Base-by-base conservation (phyloP, 2,888 invertebrate species). In the Trachelus tabidus region DNA sequence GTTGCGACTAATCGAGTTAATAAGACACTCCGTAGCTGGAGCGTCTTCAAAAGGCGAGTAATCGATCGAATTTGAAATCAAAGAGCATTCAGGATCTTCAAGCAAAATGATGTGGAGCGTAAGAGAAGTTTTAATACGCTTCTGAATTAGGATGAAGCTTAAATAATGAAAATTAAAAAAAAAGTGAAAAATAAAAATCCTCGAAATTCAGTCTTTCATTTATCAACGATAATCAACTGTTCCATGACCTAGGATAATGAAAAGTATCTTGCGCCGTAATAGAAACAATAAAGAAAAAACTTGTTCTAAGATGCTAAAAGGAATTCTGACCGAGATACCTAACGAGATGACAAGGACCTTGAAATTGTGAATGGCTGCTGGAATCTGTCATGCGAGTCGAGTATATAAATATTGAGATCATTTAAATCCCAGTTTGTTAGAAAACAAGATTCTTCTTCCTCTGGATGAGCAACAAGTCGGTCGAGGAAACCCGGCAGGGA, bases 1-100 rank as follows among this genome's bases (percentile, higher is more conserved):
- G 78, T 77, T 74, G 37, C 69, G 73, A 34, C 76, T 77, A 82
- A 83, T 82, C 73, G 76, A 82, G 77, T 82, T 83, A 79, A 79
- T 71, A 73, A 76, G 76, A 73, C 56, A 15, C 23, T 23, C 23
- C 9, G 56, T 56, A 9, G 56, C 56, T 2, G 56, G 23, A 56
- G 56, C 56, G 9, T 56, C 56, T 56, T 56, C 23, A 56, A 56
- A 56, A 56, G 56, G 9, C 9, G 56, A 9, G 23, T 9, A 56
- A 56, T 2, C 56, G 56, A 56, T 56, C 23, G 9, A 56, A 56
- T 6, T 23, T 23, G 23, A 56, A 56, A 56, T 56, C 56, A 56
- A 56, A 56, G 56, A 56, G 56, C 56, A 56, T 56, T 56, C 56
- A 56, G 56, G 9, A 56, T 56, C 2, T 23, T 23, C 23, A 56